Conservation (phyloP, 2,113 vertebrate genomes). For the Gadus chalcogrammus region DNA sequence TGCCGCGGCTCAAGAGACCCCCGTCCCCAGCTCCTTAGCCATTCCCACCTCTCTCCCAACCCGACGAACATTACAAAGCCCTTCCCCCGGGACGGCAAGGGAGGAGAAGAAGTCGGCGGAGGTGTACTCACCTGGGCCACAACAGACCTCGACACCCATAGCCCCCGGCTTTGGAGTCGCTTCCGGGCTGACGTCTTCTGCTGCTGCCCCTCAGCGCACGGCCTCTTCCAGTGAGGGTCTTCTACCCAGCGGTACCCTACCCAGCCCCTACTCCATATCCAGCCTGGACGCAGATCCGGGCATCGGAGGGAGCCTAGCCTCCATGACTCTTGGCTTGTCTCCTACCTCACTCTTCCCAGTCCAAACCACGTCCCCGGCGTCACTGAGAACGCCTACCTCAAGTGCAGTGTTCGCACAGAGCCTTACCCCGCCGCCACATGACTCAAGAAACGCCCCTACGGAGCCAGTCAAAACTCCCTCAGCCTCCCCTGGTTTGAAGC, state of each 20-base stretch:
- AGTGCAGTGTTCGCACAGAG: background rate
- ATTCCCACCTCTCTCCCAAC: conserved; percentile 9
- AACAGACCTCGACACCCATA: conserved; percentile 58
- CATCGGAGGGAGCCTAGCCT: conserved; percentile 14
- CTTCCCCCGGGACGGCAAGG: background rate
- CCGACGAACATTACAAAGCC: background rate
- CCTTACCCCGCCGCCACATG: conserved; percentile 20
- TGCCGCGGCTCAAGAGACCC: background rate
- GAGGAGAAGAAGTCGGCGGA: conserved; percentile 6
- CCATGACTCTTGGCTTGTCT: conserved; percentile 44
- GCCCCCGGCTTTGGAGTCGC: conserved; percentile 13
- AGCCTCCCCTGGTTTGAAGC: conserved; percentile 1
- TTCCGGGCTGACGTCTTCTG: conserved; percentile 3
- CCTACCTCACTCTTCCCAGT: conserved; percentile 23
- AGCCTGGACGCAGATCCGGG: conserved; percentile 25
- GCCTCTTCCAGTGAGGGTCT: conserved; percentile 3
- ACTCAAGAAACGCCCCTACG: conserved; percentile 5
- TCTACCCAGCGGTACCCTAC: conserved; percentile 26
- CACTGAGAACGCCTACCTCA: conserved; percentile 41
- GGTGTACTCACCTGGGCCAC: conserved; percentile 29
- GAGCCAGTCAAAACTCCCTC: conserved; percentile 5
- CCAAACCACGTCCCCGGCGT: conserved; percentile 23
- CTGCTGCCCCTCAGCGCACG: conserved; percentile 3
- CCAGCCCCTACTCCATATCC: conserved; percentile 9
- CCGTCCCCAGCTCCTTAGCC: conserved; percentile 25